Conservation (phyloP, 2,888 invertebrate species). For the Andrena bucephala region DNA sequence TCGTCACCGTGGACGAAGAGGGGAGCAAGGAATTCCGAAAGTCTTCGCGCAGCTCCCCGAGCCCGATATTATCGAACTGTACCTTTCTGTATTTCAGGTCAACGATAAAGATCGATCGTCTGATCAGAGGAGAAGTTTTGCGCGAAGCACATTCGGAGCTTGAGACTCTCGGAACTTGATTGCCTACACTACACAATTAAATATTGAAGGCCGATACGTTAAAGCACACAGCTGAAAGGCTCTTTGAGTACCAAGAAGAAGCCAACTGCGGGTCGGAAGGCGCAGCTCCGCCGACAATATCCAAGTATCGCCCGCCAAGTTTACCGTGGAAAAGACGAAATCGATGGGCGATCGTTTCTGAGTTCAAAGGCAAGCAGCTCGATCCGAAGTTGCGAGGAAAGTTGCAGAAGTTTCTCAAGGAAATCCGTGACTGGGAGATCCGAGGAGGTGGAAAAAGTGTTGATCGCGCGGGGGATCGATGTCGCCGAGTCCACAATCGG, state of each 20-base stretch:
- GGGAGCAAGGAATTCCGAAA: constrained; percentile 5
- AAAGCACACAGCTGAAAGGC: no score
- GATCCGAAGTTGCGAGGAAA: constrained; percentile 18
- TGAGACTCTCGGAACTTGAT: no score
- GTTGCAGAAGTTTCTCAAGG: constrained; percentile 1
- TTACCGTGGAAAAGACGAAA: neutral
- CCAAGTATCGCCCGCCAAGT: neutral
- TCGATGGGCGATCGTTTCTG: neutral
- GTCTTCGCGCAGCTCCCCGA: neutral
- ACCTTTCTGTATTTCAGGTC: neutral
- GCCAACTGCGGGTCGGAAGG: no score
- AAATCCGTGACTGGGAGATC: neutral
- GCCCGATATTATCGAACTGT: neutral
- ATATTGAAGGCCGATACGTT: no score
- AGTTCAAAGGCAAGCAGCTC: constrained; percentile 5
- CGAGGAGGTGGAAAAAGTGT: constrained; percentile 30
- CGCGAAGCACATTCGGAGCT: neutral
- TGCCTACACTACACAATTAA: no score
- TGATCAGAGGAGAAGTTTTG: neutral
- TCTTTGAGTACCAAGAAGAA: no score
- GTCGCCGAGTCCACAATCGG: constrained; percentile 9
- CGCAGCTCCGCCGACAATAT: neutral
- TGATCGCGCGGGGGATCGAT: constrained; percentile 26
- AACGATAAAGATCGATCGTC: neutral
- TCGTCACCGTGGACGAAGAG: constrained; percentile 6